Percentiles rank a stretch among this genome's conserved stretches.
These are phyloP conservation scores for Heterochromis multidens DNA, from an alignment of 2,113 vertebrate genomes.

Conservation along the genomic window DNA sequence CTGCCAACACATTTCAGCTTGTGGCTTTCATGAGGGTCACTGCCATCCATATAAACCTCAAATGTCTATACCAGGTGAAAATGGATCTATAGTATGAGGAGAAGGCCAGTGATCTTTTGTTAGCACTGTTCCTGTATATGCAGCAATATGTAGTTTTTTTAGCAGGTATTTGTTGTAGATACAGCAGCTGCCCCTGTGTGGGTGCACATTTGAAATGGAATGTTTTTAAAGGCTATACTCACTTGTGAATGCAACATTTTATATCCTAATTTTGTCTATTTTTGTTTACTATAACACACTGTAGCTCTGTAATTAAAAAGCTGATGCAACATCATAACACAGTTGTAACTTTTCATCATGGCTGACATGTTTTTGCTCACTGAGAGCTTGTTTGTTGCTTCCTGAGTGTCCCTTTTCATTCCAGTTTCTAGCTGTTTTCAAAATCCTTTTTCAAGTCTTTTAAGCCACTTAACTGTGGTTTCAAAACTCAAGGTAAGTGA, in stretches of 20 bases:
- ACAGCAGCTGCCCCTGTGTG: background rate
- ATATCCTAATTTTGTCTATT: background rate
- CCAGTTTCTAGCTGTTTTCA: conserved; percentile 13
- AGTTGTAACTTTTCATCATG: conserved; percentile 24
- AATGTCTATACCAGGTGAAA: no score
- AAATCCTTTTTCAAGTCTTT: conserved; percentile 38
- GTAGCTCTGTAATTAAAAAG: conserved; percentile 29
- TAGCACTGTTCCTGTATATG: no score
- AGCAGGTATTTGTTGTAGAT: background rate
- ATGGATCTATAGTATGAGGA: no score
- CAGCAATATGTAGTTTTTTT: no score
- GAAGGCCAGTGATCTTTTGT: no score
- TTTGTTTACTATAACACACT: conserved; percentile 19
- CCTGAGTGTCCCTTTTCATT: conserved; percentile 2
- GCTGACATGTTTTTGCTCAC: conserved; percentile 1
- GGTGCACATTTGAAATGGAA: background rate
- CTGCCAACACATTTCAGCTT: no score
- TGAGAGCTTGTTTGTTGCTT: conserved; percentile 17
- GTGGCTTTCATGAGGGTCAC: no score
- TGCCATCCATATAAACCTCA: no score
- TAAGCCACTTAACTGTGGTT: conserved; percentile 10
- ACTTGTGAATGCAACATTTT: background rate
- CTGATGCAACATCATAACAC: conserved; percentile 10
- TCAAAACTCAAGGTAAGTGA: conserved; percentile 20
- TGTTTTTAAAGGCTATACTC: background rate